phyloP scores from a whole-genome alignment of 2,888 invertebrate genomes.

The Scaptomyza reducta region DNA sequence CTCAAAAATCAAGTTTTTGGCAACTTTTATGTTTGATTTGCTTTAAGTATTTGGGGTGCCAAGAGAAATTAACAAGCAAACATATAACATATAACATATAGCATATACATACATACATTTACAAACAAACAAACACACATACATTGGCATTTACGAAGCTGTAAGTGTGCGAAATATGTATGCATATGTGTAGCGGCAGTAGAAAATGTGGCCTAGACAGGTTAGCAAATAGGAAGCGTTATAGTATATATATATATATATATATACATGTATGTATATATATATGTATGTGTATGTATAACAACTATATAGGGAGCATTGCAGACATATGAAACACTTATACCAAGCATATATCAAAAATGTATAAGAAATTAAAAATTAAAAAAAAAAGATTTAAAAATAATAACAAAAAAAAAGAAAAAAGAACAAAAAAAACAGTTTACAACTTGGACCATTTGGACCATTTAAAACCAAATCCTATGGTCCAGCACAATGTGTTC shows the following conservation, averaged over 20 bases:
- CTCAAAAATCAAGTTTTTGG: no score
- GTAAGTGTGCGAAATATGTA: conserved; percentile 28
- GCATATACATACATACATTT: conserved; percentile 12
- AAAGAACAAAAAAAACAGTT: conserved; percentile 28
- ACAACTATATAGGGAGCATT: conserved; percentile 65
- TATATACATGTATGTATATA: conserved; percentile 12
- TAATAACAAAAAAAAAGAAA: conserved; percentile 2
- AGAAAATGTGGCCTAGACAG: conserved; percentile 47
- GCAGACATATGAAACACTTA: conserved; percentile 70
- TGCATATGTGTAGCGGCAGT: conserved; percentile 34
- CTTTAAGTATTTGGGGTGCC: conserved; percentile 27
- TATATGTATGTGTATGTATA: conserved; percentile 20
- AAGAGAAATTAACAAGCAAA: conserved; percentile 30
- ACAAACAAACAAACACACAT: conserved; percentile 10
- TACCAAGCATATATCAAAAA: conserved; percentile 54
- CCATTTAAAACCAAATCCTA: conserved; percentile 7
- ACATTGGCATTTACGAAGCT: conserved; percentile 35
- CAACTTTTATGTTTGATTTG: not conserved
- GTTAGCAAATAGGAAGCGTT: conserved; percentile 43
- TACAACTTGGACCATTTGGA: conserved; percentile 41
- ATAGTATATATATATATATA: conserved; percentile 9
- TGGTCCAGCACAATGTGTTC: conserved; percentile 39
- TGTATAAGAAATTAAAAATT: conserved; percentile 23
- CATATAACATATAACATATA: conserved; percentile 19
- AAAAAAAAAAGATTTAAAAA: not conserved